Percentiles rank a stretch among this genome's conserved stretches.
Evolutionary conservation across 64 coral and sea anemone genomes (phyloP).

Genomic region (Montipora capricornis): DNA sequence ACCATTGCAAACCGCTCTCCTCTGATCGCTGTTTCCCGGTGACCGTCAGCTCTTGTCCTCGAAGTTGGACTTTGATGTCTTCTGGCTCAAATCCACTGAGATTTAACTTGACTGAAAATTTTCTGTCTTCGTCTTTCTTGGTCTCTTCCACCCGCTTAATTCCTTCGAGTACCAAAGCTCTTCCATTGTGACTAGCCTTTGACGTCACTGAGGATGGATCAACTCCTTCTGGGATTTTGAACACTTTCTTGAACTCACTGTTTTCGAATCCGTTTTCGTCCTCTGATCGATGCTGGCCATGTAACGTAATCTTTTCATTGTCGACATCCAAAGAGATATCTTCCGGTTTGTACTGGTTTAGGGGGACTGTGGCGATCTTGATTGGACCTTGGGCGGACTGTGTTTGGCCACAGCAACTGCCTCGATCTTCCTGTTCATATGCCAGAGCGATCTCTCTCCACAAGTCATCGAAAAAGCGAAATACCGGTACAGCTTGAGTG

Average conservation of each 20-base stretch:
- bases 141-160: conserved; percentile 15
- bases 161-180: conserved; percentile 64
- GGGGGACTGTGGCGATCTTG: conserved; percentile 26
- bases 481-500: background rate
- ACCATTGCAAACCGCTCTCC: conserved; percentile 28
- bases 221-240: conserved; percentile 79
- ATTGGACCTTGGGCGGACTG: background rate
- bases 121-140: conserved; percentile 70
- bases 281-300: conserved; percentile 63
- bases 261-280: conserved; percentile 74
- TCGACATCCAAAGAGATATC: conserved; percentile 49
- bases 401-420: background rate
- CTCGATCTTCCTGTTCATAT: background rate
- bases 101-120: conserved; percentile 76
- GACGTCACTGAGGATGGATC: conserved; percentile 68
- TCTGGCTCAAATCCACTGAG: conserved; percentile 68
- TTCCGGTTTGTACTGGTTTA: conserved; percentile 45
- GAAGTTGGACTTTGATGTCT: conserved; percentile 86
- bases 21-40: conserved; percentile 63
- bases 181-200: conserved; percentile 47
- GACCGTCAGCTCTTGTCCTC: conserved; percentile 73
- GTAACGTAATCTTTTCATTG: conserved; percentile 53
- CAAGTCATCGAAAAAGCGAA: background rate
- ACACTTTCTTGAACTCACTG: conserved; percentile 65
- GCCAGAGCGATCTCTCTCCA: background rate